Base-by-base conservation (phyloP, 1,140 invertebrate species). In the Acarapis woodi region DNA sequence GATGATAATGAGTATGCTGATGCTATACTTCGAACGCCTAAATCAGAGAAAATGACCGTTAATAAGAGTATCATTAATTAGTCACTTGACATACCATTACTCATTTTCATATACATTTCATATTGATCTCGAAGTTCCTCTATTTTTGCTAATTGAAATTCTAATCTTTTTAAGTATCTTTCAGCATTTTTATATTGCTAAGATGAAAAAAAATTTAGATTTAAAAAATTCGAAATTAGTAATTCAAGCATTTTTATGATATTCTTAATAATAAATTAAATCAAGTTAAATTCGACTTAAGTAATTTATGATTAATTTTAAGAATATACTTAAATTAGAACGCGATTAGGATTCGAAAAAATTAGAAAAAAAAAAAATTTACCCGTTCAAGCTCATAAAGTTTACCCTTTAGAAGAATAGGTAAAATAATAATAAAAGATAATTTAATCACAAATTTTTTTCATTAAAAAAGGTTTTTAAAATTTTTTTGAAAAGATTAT, bases 51-150 rank as follows among this genome's bases (percentile, higher is more conserved):
- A 28, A 14, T 28, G 26, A 14, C 14, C 14, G 26, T n/a, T n/a
- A n/a, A 10, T 12, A 12, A 3, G 10, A 12, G 14, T 28, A 28
- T 12, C 26, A 12, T 28, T 23, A 21, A 9, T 10, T 12, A 6
- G 4, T 12, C 21, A 21, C 12, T 35, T n/a, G 9, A 21, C 46
- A 35, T 46, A 57, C 55, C 61, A 50, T 62, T 58, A 28, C 59
- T 42, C 25, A 64, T 49, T 40, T 56, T 55, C 39, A 59, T 52
- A 31, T 63, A 58, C 1, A 63, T 46, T 32, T 53, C 41, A 42
- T 64, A 64, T 41, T 57, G 52, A 32, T 64, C 61, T 41, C 57
- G 51, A 16, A 64, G 46, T 42, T 62, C 60, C 48, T 64, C 62
- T 44, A 58, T 54, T 49, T 57, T 57, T 39, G 56, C 54, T 25